These are phyloP conservation scores for Pterocles orientalis DNA, from an alignment of 2,113 vertebrate species.

Conservation along the genomic window DNA sequence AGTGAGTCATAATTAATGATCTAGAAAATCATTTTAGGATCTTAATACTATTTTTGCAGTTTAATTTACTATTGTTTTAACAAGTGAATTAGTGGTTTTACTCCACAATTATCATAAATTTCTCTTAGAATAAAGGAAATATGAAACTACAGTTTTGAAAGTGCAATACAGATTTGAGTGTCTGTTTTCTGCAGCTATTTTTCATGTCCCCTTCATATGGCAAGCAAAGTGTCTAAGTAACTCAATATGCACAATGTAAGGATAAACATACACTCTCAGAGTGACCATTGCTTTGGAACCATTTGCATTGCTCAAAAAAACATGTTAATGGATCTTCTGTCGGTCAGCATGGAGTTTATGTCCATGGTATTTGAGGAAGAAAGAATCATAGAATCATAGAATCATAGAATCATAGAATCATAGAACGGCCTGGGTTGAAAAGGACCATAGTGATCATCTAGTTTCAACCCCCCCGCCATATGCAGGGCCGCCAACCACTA, in stretches of 20 bases:
- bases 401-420: no score
- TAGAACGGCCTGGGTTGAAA: no score
- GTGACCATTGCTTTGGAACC: not conserved
- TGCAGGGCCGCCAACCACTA: no score
- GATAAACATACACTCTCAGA: not conserved
- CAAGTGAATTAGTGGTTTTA: not conserved
- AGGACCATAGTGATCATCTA: no score
- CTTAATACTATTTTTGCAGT: not conserved
- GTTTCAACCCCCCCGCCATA: no score
- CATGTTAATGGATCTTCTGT: not conserved
- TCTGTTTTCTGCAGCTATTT: not conserved
- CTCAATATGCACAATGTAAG: not conserved
- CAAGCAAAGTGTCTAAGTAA: not conserved
- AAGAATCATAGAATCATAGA: not conserved
- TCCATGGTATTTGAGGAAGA: not conserved
- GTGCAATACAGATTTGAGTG: not conserved
- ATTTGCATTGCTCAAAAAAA: not conserved
- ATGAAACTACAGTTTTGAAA: not conserved
- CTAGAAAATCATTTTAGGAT: not conserved
- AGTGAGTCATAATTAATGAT: not conserved
- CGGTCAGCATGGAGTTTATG: not conserved
- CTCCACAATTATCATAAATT: not conserved
- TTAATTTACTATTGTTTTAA: not conserved
- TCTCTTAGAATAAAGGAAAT: not conserved
- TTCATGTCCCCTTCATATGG: not conserved